Evolutionary conservation across 2,888 invertebrate species (phyloP).

Genomic region (Ditylenchus weischeri): DNA sequence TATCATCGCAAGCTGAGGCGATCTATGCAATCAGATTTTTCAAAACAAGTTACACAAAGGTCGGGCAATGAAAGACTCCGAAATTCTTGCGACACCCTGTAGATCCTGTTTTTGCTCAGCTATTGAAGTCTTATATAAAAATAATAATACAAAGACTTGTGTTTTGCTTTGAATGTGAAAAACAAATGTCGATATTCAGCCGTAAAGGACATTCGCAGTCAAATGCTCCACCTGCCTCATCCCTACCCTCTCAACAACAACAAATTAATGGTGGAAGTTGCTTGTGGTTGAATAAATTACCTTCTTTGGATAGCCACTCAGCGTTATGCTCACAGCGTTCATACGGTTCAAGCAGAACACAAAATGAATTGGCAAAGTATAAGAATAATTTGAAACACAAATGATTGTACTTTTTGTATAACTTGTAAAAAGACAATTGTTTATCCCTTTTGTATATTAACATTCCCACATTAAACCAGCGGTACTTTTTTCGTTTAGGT

Average conservation of each 20-base stretch:
- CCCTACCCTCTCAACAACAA: conserved; percentile 1
- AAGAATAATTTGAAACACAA: conserved; percentile 33
- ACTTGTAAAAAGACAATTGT: background rate
- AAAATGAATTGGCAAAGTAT: conserved; percentile 31
- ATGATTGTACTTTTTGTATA: background rate
- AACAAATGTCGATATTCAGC: conserved; percentile 16
- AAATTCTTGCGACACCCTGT: too few relatives aligned
- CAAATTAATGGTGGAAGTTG: conserved; percentile 10
- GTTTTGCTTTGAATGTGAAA: too few relatives aligned
- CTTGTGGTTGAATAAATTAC: conserved; percentile 28
- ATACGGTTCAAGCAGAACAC: conserved; percentile 27
- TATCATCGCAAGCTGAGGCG: too few relatives aligned
- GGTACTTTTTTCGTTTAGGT: too few relatives aligned
- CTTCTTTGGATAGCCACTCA: conserved; percentile 32
- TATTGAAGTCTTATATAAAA: too few relatives aligned
- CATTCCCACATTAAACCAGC: too few relatives aligned
- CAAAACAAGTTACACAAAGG: too few relatives aligned
- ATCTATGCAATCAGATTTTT: too few relatives aligned
- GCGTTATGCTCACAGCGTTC: conserved; percentile 33
- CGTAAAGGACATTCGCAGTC: conserved; percentile 12
- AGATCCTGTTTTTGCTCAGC: too few relatives aligned
- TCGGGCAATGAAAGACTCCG: too few relatives aligned
- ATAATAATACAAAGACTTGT: too few relatives aligned
- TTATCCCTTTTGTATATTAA: background rate
- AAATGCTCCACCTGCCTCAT: conserved; percentile 11